Evolutionary conservation across 2,113 vertebrate species (phyloP), one percentile per base, ranked within the genome.

Genomic region (Microcebus murinus): DNA sequence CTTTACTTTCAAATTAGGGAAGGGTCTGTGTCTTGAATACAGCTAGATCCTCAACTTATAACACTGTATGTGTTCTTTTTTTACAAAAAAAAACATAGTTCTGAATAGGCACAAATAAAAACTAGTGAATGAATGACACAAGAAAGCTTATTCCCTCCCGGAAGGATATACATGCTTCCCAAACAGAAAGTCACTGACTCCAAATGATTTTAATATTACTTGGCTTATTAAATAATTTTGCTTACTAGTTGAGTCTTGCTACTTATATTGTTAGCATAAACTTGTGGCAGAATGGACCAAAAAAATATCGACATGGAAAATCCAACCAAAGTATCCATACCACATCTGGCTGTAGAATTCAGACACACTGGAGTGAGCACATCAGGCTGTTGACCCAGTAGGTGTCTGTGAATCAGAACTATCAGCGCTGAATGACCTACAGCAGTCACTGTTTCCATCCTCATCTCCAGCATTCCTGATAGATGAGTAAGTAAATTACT

Each of bases 221-320:
- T 77, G n/a, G 68, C 36, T 86, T 87, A 31, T 80, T 68, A 85
- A 95, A 88, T 67, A 87, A 87, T 50, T 73, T 71, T 87, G 39
- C 61, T 70, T 74, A 42, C 7, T n/a, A 59, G 17, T 57, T n/a
- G 18, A 80, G 21, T 74, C 29, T 92, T 74, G 45, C 39, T 81
- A 50, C 25, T 93, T 91, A 42, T 0, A 85, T 4, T n/a, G 21
- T 34, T 73, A 81, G 87, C 61, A 45, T 77, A 86, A 81, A 36
- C 91, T 71, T 68, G 39, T 95, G 89, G 63, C 68, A 83, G 61
- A 91, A 91, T 52, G 23, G 59, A 82, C 48, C 34, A 52, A 63
- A n/a, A 94, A 90, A 96, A 93, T 65, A 77, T 27, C 57, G 34
- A 81, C 76, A 45, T 55, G 57, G n/a, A 94, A 94, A 94, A 68